These are phyloP conservation scores for Lycopodina hypogea DNA, from an alignment of 37 sponge, comb jelly and placozoan species.

Conservation along the genomic window DNA sequence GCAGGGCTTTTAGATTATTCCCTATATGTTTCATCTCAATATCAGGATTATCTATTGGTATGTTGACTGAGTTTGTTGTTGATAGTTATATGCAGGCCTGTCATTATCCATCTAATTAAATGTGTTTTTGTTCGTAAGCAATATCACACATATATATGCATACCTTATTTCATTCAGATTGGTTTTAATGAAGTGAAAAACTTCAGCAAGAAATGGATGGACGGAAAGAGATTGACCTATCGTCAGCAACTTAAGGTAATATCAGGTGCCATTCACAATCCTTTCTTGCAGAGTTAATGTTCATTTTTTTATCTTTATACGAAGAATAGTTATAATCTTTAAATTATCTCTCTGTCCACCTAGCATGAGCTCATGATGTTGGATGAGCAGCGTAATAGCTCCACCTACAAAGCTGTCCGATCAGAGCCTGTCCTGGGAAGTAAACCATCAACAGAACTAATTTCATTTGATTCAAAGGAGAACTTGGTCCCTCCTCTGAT, in stretches of 20 bases:
- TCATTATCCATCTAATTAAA: background rate
- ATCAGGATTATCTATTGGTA: background rate
- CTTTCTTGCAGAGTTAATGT: too few relatives aligned
- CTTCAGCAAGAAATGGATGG: conserved; percentile 19
- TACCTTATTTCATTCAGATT: too few relatives aligned
- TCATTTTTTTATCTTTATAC: too few relatives aligned
- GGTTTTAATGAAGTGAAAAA: conserved; percentile 13
- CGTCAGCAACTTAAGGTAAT: conserved; percentile 8
- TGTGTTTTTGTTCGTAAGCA: background rate
- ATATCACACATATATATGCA: background rate
- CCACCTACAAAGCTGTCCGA: too few relatives aligned
- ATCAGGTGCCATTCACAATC: background rate
- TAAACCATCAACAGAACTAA: background rate
- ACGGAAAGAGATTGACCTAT: background rate
- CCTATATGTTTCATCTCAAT: background rate
- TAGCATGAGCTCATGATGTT: background rate
- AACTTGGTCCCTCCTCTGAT: background rate
- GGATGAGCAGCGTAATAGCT: background rate
- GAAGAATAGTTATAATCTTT: too few relatives aligned
- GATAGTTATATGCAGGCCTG: background rate
- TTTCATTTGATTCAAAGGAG: conserved; percentile 12
- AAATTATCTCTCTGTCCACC: background rate
- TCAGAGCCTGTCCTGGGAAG: too few relatives aligned
- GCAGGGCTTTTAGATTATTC: too few relatives aligned
- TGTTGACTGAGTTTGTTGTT: background rate